Percentiles rank a stretch among this genome's conserved stretches.
Evolutionary conservation across 2,797 vertebrate genomes (phyloP).

Genomic region (Sebastes alutus): DNA sequence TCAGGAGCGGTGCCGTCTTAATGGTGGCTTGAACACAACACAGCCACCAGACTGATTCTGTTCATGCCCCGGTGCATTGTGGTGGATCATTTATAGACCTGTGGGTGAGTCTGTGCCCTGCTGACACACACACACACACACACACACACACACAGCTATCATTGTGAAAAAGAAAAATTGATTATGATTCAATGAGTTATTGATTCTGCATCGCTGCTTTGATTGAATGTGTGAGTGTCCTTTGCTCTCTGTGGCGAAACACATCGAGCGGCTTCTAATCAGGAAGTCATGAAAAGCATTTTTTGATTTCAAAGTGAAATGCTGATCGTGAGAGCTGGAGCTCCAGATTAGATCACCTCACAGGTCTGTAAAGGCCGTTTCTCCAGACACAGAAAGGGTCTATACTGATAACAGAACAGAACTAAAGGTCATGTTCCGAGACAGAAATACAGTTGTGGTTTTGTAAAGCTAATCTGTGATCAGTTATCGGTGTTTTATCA

Average conservation of each 20-base stretch:
- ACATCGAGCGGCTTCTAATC: constrained; percentile 12
- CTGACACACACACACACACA: background rate
- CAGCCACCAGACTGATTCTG: constrained; percentile 37
- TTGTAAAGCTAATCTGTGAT: background rate
- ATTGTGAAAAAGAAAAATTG: constrained; percentile 14
- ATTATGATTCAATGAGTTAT: constrained; percentile 50
- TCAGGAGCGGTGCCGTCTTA: constrained; percentile 33
- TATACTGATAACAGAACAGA: background rate
- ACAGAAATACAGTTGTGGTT: background rate
- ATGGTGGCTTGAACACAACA: constrained; percentile 42
- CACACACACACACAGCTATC: background rate
- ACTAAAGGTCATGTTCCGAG: background rate
- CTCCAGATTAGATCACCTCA: background rate
- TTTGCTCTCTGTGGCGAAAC: constrained; percentile 22
- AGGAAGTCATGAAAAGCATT: constrained; percentile 2
- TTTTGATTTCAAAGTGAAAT: constrained; percentile 1
- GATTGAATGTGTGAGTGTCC: constrained; percentile 17
- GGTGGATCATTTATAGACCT: constrained; percentile 39
- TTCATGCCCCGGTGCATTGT: constrained; percentile 39
- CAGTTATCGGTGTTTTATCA: background rate
- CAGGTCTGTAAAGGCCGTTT: background rate
- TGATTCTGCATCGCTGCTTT: constrained; percentile 26
- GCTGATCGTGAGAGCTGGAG: background rate
- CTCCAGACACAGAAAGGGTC: background rate
- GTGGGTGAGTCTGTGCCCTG: constrained; percentile 5